Base-by-base conservation (phyloP, 2,888 invertebrate species). In the Drosophila histrio region DNA sequence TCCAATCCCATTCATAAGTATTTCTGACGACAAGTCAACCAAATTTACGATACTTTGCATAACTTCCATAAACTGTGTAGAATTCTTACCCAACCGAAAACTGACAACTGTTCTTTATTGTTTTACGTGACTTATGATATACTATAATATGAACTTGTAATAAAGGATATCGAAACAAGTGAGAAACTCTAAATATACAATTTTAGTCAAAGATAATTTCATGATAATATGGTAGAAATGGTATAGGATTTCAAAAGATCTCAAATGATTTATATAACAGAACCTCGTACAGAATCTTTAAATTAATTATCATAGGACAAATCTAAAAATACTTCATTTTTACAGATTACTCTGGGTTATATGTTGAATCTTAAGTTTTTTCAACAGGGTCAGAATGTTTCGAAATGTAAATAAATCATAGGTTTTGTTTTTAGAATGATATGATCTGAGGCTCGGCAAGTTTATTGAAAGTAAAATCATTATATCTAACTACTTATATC, bases 41-140 rank as follows among this genome's bases (percentile, higher is more conserved):
- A 39, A 46, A 36, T 56, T 56, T 17, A 9, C 26, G 24, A 38
- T 26, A 41, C 39, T 79, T 64, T 47, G 63, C 54, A 82, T 68
- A 83, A 64, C 62, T 54, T 43, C 32, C 2, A 11, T 54, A 59
- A 53, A 39, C 22, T 34, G 38, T 2, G 26, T 44, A 26, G 43
- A 22, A 8, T 13, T 7, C 9, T n/a, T n/a, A 2, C 7, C 1
- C 21, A 34, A 13, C 6, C 8, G 8, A n/a, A 43, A 47, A 22
- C 52, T 50, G 26, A 39, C 43, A 26, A 44, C 28, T 19, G 46
- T 43, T 41, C 17, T 39, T 62, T 43, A 38, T 57, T 46, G 54
- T 19, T 50, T 39, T 47, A 47, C 15, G 32, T 74, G 57, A 62
- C 60, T 67, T 62, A 81, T 67, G 34, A 13, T 43, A 0, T 1